A percentile compares a stretch with the other conserved stretches of the same genome.
Evolutionary conservation across 2,888 invertebrate species (phyloP).

Genomic region (Lepidonotus clava): DNA sequence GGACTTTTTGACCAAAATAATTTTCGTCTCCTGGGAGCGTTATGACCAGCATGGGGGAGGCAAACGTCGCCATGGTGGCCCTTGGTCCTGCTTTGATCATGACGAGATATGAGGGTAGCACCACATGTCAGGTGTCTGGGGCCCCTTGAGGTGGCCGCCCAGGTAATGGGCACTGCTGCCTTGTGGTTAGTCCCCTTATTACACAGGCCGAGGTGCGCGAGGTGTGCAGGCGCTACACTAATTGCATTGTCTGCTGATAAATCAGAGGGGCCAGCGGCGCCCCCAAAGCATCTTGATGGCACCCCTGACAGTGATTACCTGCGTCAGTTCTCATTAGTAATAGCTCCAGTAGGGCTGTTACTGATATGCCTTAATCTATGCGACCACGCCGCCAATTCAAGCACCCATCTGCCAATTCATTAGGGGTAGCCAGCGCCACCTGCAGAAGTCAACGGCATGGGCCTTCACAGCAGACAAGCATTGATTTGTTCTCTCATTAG

Average conservation of each 20-base stretch:
- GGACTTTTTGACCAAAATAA: no score
- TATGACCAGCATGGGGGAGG: no score
- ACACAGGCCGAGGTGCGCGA: not conserved
- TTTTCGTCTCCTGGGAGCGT: no score
- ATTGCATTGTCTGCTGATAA: conserved; percentile 31
- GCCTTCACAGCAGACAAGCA: not conserved
- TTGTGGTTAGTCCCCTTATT: not conserved
- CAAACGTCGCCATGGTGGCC: no score
- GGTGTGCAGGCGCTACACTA: not conserved
- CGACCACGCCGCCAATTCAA: not conserved
- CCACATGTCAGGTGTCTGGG: no score
- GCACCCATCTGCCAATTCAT: conserved; percentile 1
- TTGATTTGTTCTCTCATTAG: conserved; percentile 11
- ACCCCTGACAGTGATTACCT: conserved; percentile 1
- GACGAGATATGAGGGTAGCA: no score
- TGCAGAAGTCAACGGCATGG: no score
- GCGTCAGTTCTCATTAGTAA: not conserved
- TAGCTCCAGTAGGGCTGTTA: not conserved
- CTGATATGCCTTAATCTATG: conserved; percentile 29
- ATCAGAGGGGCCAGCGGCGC: not conserved
- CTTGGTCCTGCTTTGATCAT: no score
- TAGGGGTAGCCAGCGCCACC: not conserved
- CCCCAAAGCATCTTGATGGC: not conserved
- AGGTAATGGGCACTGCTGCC: no score
- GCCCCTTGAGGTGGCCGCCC: no score